These are phyloP conservation scores for Etia nguti DNA, from an alignment of 2,113 vertebrate genomes.

Conservation along the genomic window DNA sequence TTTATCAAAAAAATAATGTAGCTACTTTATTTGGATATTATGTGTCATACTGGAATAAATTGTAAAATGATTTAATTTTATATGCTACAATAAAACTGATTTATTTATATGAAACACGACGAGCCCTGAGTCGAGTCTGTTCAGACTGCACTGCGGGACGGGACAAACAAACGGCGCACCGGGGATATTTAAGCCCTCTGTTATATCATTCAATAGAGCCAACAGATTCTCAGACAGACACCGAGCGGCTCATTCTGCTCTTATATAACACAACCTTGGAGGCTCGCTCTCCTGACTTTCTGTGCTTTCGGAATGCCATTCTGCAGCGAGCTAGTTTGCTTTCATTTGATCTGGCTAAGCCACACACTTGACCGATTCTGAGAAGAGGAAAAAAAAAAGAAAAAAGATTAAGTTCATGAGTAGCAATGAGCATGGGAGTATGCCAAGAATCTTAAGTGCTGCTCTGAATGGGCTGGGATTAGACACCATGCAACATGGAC, in stretches of 20 bases:
- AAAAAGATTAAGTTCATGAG: constrained; percentile 82
- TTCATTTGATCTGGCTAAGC: constrained; percentile 83
- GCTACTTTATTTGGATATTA: constrained; percentile 85
- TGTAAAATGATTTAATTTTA: constrained; percentile 99
- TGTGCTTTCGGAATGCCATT: constrained; percentile 67
- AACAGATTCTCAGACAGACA: constrained; percentile 41
- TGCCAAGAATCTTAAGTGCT: constrained; percentile 90
- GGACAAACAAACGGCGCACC: background rate
- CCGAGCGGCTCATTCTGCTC: constrained; percentile 30
- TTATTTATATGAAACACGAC: constrained; percentile 98
- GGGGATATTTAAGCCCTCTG: background rate
- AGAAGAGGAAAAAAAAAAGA: constrained; percentile 49
- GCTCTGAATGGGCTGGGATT: constrained; percentile 71
- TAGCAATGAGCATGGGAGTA: constrained; percentile 80
- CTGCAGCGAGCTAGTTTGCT: constrained; percentile 70
- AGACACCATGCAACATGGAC: constrained; percentile 64
- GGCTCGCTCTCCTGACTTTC: constrained; percentile 43
- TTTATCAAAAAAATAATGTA: constrained; percentile 90
- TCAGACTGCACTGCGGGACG: background rate
- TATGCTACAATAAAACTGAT: constrained; percentile 94
- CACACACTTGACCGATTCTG: constrained; percentile 83
- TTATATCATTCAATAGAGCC: constrained; percentile 41
- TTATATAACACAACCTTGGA: constrained; percentile 58
- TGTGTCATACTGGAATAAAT: constrained; percentile 99
- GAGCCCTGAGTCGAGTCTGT: constrained; percentile 16